phyloP scores from a whole-genome alignment of 1,140 invertebrate species.

The Macrobrachium rosenbergii region DNA sequence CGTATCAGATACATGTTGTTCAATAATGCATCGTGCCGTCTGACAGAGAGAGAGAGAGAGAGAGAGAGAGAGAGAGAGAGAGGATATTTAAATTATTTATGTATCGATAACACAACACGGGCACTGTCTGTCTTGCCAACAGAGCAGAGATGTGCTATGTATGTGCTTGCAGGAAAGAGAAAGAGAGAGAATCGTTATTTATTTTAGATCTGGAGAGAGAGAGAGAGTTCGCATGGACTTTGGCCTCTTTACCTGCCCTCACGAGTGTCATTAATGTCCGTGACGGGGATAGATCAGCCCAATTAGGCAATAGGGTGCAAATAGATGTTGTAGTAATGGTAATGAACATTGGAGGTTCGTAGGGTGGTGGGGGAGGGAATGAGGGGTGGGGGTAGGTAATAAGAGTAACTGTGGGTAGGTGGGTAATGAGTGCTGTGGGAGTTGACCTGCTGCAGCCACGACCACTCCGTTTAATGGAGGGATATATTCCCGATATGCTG shows the following conservation, averaged over 20 bases:
- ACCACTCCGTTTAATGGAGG: too few species aligned
- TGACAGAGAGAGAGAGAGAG: background rate
- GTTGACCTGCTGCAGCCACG: too few species aligned
- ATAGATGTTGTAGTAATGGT: conserved; percentile 42
- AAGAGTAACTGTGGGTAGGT: background rate
- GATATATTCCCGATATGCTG: too few species aligned
- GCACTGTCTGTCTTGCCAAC: too few species aligned
- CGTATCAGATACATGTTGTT: conserved; percentile 37
- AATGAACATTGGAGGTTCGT: conserved; percentile 45
- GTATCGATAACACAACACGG: too few species aligned
- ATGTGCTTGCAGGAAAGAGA: background rate
- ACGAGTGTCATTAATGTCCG: conserved; percentile 3
- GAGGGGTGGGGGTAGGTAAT: conserved; percentile 22
- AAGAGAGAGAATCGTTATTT: conserved; percentile 11
- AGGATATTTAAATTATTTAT: background rate
- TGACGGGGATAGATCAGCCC: conserved; percentile 45
- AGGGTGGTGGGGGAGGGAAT: background rate
- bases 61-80: conserved; percentile 4
- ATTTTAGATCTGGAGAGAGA: too few species aligned
- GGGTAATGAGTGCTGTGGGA: background rate
- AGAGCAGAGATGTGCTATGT: too few species aligned
- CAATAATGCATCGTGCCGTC: conserved; percentile 34
- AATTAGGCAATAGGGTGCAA: conserved; percentile 51
- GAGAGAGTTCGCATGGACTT: background rate
- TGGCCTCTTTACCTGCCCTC: conserved; percentile 10